Evolutionary conservation across 2,113 vertebrate species (phyloP).

Genomic region (Tylochromis polylepis): DNA sequence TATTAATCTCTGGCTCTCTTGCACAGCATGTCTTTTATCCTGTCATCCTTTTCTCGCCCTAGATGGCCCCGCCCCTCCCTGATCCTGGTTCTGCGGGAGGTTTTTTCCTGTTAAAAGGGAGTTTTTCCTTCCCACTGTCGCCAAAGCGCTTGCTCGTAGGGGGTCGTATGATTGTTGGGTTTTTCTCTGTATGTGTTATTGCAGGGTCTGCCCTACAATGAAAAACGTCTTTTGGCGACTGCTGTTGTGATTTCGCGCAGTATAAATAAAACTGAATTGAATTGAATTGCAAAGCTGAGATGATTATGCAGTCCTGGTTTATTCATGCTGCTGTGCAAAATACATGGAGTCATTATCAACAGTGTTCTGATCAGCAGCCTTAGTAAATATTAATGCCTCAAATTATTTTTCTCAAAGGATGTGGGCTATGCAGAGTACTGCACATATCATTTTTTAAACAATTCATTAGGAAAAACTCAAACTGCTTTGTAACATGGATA

Average conservation of each 20-base stretch:
- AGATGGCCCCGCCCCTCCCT: not conserved
- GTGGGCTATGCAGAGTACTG: not conserved
- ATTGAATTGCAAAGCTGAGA: not conserved
- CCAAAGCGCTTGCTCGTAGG: too few relatives aligned
- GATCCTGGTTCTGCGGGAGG: too few relatives aligned
- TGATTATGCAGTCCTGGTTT: not conserved
- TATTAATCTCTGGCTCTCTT: not conserved
- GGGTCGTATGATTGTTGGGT: too few relatives aligned
- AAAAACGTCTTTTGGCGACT: too few relatives aligned
- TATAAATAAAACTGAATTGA: too few relatives aligned
- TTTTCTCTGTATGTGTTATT: too few relatives aligned
- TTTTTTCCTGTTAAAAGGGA: too few relatives aligned
- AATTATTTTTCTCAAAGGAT: rapidly evolving
- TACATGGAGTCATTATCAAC: not conserved
- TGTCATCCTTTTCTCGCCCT: not conserved
- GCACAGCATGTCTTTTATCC: not conserved
- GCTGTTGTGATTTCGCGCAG: too few relatives aligned
- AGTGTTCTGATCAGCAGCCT: not conserved
- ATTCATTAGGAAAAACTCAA: not conserved
- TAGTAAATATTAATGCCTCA: not conserved
- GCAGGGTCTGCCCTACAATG: too few relatives aligned
- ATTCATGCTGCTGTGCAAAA: not conserved
- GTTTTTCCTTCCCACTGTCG: too few relatives aligned
- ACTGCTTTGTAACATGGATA: not conserved
- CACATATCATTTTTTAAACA: not conserved